Evolutionary conservation across 2,113 vertebrate genomes (phyloP), one percentile per base, ranked within the genome.

Genomic region (Hydrolagus affinis): DNA sequence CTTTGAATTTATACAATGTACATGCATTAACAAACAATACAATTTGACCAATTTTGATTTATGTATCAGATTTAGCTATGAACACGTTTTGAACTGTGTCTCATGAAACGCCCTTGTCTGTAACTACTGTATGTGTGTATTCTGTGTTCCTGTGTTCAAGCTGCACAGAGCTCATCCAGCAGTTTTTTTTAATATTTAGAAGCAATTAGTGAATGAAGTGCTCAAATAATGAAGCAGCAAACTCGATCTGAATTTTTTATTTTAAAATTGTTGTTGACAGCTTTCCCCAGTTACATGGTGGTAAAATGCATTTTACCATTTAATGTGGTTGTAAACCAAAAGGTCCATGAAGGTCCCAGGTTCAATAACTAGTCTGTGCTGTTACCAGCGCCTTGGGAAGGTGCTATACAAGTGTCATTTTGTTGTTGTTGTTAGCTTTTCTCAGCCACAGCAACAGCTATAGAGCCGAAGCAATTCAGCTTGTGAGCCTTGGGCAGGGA

Each of bases 11-110:
- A 59, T 60, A 60, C n/a, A 77, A 77, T 77, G 75, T 77, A 77
- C 56, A 60, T 77, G 75, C n/a, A 60, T 77, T 77, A 60, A 77
- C 56, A 77, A 60, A 77, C 59, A 56, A 77, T 77, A 77, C 75
- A 77, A 72, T 72, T 73, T 17, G 2, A 73, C 28, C 71, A 73
- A 1, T 30, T 30, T 4, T 32, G 71, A 30, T 73, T 59, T 57
- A 15, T 75, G 25, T 15, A 73, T 73, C 73, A 75, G 30, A 14
- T 75, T 75, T 75, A 44, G 32, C 72, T n/a, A 60, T 57, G 21
- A 77, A 77, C 19, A 77, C 21, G 21, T 60, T 44, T 25, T 25
- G 14, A 78, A 78, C 75, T 25, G 75, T n/a, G 60, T 25, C 75
- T 62, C 25, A n/a, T 11, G 60, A 78, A 25, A 78, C 75, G 14